A percentile compares a stretch with the other conserved stretches of the same genome.
These are phyloP conservation scores for Coilia nasus DNA, from an alignment of 2,797 vertebrate genomes.

Conservation along the genomic window DNA sequence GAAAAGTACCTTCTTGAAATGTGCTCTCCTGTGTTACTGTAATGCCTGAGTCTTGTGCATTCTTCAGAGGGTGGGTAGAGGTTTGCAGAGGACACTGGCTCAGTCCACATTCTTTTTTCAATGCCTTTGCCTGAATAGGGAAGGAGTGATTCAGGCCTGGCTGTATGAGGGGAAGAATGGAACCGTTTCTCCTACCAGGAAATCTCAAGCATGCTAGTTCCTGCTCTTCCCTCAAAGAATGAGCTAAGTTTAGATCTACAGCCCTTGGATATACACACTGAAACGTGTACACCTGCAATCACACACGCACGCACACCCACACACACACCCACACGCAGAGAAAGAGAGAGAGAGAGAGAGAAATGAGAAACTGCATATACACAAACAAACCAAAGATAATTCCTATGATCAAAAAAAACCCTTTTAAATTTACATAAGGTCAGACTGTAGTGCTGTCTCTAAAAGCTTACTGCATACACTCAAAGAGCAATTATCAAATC, in stretches of 20 bases:
- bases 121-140: no score
- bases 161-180: neutral
- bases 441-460: neutral
- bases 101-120: no score
- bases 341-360: no score
- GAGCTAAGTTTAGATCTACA: neutral
- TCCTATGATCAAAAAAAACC: neutral
- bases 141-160: neutral
- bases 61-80: no score
- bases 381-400: neutral
- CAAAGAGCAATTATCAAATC: conserved; percentile 7
- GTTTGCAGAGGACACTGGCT: no score
- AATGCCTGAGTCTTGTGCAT: no score
- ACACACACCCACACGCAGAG: neutral
- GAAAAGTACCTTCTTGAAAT: no score
- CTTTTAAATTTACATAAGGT: neutral
- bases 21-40: no score
- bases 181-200: neutral
- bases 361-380: no score
- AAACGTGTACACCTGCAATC: neutral
- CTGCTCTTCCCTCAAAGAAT: no score
- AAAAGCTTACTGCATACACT: neutral
- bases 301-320: neutral
- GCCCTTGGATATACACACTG: neutral
- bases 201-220: no score